Evolutionary conservation across 2,113 vertebrate species (phyloP).

Genomic region (Morone chrysops): DNA sequence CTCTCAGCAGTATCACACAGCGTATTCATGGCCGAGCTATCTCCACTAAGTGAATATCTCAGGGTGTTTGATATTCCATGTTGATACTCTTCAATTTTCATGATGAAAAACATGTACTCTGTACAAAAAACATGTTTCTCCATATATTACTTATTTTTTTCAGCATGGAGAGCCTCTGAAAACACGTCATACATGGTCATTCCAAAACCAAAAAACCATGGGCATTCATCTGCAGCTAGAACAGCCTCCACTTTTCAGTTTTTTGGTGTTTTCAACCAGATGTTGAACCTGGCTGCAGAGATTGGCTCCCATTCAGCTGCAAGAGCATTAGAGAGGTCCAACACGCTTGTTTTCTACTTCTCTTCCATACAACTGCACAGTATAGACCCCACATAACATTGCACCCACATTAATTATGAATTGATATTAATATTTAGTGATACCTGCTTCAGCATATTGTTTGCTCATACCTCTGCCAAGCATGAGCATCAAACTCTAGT

Average conservation of each 20-base stretch:
- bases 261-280: background rate
- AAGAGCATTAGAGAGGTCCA: background rate
- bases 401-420: conserved; percentile 7
- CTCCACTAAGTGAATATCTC: background rate
- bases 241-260: background rate
- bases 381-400: background rate
- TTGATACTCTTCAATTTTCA: background rate
- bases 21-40: background rate
- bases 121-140: too few species aligned
- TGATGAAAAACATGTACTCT: background rate
- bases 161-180: background rate
- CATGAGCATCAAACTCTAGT: background rate
- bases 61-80: background rate
- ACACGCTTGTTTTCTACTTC: background rate
- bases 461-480: background rate
- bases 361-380: background rate
- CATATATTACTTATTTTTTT: background rate
- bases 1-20: conserved; percentile 8
- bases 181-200: background rate
- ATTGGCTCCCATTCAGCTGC: background rate
- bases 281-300: background rate
- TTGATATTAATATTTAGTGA: conserved; percentile 34
- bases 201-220: background rate
- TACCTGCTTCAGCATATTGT: conserved; percentile 21
- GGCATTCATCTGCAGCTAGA: background rate